Base-by-base conservation (phyloP, 2,888 invertebrate genomes). In the Stomorhina lunata region DNA sequence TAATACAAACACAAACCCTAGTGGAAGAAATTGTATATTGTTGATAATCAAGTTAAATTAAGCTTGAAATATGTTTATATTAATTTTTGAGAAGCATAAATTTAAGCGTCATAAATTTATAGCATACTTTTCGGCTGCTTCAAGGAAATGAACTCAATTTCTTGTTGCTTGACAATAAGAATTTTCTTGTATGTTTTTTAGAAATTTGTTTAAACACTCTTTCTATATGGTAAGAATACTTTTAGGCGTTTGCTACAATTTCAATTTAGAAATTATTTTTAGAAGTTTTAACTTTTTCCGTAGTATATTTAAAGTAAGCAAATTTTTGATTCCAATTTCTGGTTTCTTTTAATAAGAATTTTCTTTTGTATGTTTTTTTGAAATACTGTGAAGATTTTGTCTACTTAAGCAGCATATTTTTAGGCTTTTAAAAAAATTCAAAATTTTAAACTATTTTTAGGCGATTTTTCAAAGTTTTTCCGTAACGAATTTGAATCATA, bases 1-100 rank as follows among this genome's bases (percentile, higher is more conserved):
- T 84, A 82, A 48, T 37, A 65, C 59, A 78, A 75, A 82, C 75
- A 79, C 69, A 55, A 71, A n/a, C n/a, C n/a, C n/a, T n/a, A n/a
- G n/a, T n/a, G n/a, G n/a, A n/a, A n/a, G n/a, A n/a, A n/a, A 57
- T 65, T 50, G 59, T 61, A n/a, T 7, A 34, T 63, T 32, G 17
- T 57, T 55, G 53, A 29, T 15, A 55, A 55, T 75, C 17, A 32
- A 63, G 50, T 63, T 55, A 53, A 65, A 75, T 65, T 43, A 53
- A 65, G 55, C 43, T 43, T 37, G 27, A 66, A 48, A 34, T 71
- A 57, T n/a, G 20, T 40, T 57, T 59, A 22, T n/a, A n/a, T n/a
- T n/a, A 53, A 61, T 40, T 50, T 69, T 68, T 29, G 48, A 59
- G 10, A 10, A 40, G 59, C 69, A 77, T 59, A 69, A 25, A 12